These are phyloP conservation scores for Carposina sasakii DNA, from an alignment of 1,140 invertebrate species.

Conservation along the genomic window DNA sequence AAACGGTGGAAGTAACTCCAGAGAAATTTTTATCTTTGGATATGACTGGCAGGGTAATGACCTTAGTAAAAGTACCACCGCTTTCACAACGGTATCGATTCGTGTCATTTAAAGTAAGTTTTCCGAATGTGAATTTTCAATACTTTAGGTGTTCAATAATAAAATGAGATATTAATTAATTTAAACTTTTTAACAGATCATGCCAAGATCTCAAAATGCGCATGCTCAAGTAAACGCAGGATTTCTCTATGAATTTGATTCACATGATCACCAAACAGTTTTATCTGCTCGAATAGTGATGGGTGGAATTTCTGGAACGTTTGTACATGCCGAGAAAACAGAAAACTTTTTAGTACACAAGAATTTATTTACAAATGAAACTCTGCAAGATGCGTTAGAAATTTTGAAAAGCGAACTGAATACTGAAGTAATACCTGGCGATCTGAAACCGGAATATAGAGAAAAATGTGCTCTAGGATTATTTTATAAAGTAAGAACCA, in stretches of 20 bases:
- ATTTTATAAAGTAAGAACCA: conserved; percentile 81
- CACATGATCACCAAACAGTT: conserved; percentile 27
- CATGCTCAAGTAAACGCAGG: conserved; percentile 82
- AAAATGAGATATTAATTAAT: too few species aligned
- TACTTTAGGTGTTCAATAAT: too few species aligned
- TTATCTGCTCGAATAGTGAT: conserved; percentile 72
- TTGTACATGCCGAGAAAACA: conserved; percentile 79
- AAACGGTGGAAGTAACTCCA: conserved; percentile 44
- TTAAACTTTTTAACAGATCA: conserved; percentile 68
- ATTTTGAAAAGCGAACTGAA: conserved; percentile 76
- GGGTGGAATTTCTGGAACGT: conserved; percentile 78
- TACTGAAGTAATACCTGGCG: conserved; percentile 75
- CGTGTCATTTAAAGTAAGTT: conserved; percentile 75
- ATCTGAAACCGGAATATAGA: conserved; percentile 77
- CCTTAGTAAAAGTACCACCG: conserved; percentile 72
- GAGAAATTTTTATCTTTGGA: conserved; percentile 74
- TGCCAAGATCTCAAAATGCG: conserved; percentile 79
- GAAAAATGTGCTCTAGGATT: conserved; percentile 76
- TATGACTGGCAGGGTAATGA: conserved; percentile 79
- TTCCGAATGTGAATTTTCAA: too few species aligned
- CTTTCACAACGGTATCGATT: conserved; percentile 65
- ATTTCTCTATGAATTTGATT: conserved; percentile 77
- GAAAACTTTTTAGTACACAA: conserved; percentile 76
- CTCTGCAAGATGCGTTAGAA: conserved; percentile 72
- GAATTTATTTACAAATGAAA: conserved; percentile 62